A percentile compares a stretch with the other conserved stretches of the same genome.
Evolutionary conservation across 2,888 invertebrate species (phyloP).

Genomic region (Dione vanillae): DNA sequence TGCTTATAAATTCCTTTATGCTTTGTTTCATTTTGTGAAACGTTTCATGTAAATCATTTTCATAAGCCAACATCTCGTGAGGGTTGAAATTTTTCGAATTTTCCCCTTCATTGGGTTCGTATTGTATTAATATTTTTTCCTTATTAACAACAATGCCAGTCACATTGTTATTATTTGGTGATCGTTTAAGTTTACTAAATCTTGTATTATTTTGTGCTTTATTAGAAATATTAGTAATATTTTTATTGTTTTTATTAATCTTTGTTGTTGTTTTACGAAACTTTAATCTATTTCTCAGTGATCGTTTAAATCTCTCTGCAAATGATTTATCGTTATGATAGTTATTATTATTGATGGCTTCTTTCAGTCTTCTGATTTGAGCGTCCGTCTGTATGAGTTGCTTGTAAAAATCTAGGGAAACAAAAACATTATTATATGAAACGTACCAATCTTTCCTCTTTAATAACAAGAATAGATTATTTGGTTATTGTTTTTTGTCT

Average conservation of each 20-base stretch:
- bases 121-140: conserved; percentile 60
- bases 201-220: conserved; percentile 30
- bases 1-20: conserved; percentile 38
- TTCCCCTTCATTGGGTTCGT: conserved; percentile 52
- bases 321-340: conserved; percentile 40
- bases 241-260: conserved; percentile 17
- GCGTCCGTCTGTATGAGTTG: conserved; percentile 69
- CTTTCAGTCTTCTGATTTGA: conserved; percentile 65
- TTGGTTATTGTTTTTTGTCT: no score
- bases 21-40: conserved; percentile 66
- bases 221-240: neutral
- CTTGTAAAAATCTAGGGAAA: conserved; percentile 71
- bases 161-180: conserved; percentile 42
- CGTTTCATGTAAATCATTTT: conserved; percentile 64
- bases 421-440: no score
- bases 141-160: conserved; percentile 60
- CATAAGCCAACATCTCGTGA: conserved; percentile 59
- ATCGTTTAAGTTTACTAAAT: conserved; percentile 46
- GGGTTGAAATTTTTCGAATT: conserved; percentile 65
- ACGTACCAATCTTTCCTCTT: no score
- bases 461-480: no score
- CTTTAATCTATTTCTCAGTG: conserved; percentile 41
- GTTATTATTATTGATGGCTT: conserved; percentile 44
- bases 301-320: conserved; percentile 59
- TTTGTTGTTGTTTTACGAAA: neutral